These are phyloP conservation scores for Sarotherodon lohbergeri DNA, from an alignment of 2,113 vertebrate species.

Conservation along the genomic window DNA sequence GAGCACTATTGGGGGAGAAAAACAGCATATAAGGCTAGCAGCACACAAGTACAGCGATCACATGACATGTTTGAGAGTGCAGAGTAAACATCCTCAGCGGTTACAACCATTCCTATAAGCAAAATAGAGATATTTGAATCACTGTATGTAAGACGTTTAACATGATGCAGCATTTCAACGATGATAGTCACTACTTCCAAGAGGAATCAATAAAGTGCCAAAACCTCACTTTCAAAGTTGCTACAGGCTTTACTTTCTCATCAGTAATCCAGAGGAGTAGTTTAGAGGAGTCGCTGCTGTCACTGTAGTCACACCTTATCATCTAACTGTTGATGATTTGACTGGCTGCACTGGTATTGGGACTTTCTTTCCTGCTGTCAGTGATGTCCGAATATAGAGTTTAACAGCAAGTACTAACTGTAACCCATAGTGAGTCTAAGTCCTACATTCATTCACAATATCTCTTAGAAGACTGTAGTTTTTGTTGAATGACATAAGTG, in stretches of 20 bases:
- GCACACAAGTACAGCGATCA: slow-evolving; percentile 11
- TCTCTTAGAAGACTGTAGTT: background rate
- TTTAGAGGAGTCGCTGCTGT: slow-evolving; percentile 8
- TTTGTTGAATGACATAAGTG: background rate
- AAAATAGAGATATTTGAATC: slow-evolving; percentile 34
- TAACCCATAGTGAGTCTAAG: background rate
- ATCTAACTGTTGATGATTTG: background rate
- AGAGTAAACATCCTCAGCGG: slow-evolving; percentile 20
- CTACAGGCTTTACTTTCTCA: background rate
- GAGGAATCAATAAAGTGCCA: slow-evolving; percentile 48
- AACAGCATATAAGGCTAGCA: slow-evolving; percentile 28
- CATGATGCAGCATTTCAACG: slow-evolving; percentile 54
- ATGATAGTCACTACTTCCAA: slow-evolving; percentile 20
- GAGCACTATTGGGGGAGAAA: slow-evolving; percentile 5
- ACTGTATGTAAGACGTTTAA: slow-evolving; percentile 33
- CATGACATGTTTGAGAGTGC: background rate
- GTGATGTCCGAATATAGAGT: background rate
- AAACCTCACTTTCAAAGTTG: slow-evolving; percentile 22
- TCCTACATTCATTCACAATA: background rate
- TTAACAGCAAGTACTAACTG: background rate
- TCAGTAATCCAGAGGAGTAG: background rate
- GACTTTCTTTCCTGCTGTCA: background rate
- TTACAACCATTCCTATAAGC: slow-evolving; percentile 47
- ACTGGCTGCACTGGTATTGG: background rate
- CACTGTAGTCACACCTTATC: background rate